phyloP scores from a whole-genome alignment of 2,113 vertebrate genomes.

The Protomyctophum bolini region DNA sequence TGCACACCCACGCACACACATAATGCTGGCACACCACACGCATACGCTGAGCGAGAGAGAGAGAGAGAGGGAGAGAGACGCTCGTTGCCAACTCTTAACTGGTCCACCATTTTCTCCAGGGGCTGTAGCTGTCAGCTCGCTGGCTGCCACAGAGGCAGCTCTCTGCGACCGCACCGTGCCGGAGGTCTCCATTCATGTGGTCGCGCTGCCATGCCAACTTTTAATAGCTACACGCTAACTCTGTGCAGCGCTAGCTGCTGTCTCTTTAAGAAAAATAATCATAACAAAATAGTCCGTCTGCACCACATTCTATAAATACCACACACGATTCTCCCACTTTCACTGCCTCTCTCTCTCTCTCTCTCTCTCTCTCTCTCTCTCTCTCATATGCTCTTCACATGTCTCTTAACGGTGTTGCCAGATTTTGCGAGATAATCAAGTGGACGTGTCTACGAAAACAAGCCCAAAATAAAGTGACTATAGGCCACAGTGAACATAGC shows the following conservation, averaged over 20 bases:
- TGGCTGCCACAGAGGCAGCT: constrained; percentile 54
- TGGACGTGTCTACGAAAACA: too few species aligned
- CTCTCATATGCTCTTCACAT: too few species aligned
- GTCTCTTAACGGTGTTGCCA: too few species aligned
- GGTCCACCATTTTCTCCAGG: constrained; percentile 64
- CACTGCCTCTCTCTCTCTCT: too few species aligned
- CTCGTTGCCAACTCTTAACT: constrained; percentile 55
- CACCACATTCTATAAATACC: constrained; percentile 65
- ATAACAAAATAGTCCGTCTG: constrained; percentile 50
- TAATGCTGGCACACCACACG: too few species aligned
- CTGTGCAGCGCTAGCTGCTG: constrained; percentile 48
- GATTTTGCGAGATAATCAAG: too few species aligned
- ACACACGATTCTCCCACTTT: constrained; percentile 30
- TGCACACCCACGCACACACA: too few species aligned
- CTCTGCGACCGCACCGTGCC: constrained; percentile 61
- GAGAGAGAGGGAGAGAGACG: too few species aligned
- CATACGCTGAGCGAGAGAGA: too few species aligned
- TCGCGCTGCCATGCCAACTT: constrained; percentile 52
- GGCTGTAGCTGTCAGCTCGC: constrained; percentile 60
- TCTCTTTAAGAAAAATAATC: constrained; percentile 49
- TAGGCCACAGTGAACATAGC: too few species aligned
- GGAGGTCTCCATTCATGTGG: constrained; percentile 73
- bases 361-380: too few species aligned
- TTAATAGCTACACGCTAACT: constrained; percentile 55
- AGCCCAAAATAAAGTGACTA: too few species aligned